Base-by-base conservation (phyloP, 2,888 invertebrate species). In the Meghimatium bilineatum region DNA sequence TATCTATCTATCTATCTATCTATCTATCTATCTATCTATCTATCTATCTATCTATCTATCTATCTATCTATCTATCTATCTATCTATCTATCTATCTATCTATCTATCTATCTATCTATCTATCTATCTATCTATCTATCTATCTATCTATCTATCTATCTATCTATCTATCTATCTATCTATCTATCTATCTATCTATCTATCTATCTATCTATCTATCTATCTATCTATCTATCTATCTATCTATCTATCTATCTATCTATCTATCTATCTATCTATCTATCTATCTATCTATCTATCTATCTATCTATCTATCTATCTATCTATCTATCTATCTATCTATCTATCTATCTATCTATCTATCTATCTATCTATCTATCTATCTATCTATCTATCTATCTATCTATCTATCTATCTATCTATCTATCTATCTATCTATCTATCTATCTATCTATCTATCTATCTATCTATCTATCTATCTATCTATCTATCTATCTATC, bases 361-460 rank as follows among this genome's bases (percentile, higher is more conserved):
- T 20, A 34, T 36, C 69, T 26, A 34, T 23, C 69, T 20, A 34
- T 36, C 69, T 20, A 34, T 36, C 36, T 26, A 71, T 38, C 71
- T 26, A 71, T 38, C 71, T 26, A 71, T 38, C 38, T 26, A 38
- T 71, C 71, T 26, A 71, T 38, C 71, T 38, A 71, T 38, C 71
- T 26, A 71, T 38, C 71, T 38, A 71, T 38, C 71, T 38, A 71
- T 38, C 38, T 71, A 71, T 38, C 71, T 71, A 71, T 38, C 71
- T 71, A 71, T 38, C 71, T 71, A 71, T 38, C 71, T 71, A 71
- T 38, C 71, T 71, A 71, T 38, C 71, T 71, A 71, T 38, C 71
- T 71, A 71, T 38, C 71, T 71, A 71, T 38, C 71, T 71, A 71
- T 38, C 71, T 71, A 71, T 38, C 71, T 71, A 71, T 38, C 38